phyloP scores from a whole-genome alignment of 2,113 vertebrate genomes.

The Nesoenas mayeri region DNA sequence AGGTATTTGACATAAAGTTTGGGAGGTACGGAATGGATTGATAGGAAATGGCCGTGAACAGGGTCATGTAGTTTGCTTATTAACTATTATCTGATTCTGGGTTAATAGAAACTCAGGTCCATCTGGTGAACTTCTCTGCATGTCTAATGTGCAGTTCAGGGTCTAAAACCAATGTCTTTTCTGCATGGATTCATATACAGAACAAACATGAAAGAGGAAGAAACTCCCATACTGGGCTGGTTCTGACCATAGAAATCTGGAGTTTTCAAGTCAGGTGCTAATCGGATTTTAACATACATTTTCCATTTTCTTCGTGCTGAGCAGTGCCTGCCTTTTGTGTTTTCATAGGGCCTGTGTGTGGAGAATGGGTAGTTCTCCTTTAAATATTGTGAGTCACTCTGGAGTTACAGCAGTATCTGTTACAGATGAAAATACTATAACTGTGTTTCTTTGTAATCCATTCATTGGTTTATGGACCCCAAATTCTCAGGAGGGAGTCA shows the following conservation, averaged over 20 bases:
- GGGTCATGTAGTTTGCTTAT: background rate
- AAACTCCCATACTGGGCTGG: background rate
- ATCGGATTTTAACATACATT: background rate
- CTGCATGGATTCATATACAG: background rate
- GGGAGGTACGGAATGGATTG: background rate
- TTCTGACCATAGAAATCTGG: background rate
- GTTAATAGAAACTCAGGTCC: background rate
- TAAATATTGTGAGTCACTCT: background rate
- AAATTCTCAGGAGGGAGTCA: slow-evolving; percentile 44
- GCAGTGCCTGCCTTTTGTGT: background rate
- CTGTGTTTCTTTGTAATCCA: slow-evolving; percentile 35
- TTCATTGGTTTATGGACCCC: slow-evolving; percentile 51
- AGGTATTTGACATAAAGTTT: background rate
- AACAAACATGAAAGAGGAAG: background rate
- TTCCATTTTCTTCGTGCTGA: background rate
- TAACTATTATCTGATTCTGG: background rate
- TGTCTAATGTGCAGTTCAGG: background rate
- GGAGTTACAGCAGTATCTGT: background rate
- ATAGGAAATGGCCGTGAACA: background rate
- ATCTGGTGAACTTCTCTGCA: background rate
- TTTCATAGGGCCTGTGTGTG: background rate
- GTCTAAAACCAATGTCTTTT: background rate
- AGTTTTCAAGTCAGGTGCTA: background rate
- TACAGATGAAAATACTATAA: slow-evolving; percentile 51
- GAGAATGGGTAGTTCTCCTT: background rate